Evolutionary conservation across 2,113 vertebrate species (phyloP), one percentile per base, ranked within the genome.

Genomic region (Gorsachius goisagi): DNA sequence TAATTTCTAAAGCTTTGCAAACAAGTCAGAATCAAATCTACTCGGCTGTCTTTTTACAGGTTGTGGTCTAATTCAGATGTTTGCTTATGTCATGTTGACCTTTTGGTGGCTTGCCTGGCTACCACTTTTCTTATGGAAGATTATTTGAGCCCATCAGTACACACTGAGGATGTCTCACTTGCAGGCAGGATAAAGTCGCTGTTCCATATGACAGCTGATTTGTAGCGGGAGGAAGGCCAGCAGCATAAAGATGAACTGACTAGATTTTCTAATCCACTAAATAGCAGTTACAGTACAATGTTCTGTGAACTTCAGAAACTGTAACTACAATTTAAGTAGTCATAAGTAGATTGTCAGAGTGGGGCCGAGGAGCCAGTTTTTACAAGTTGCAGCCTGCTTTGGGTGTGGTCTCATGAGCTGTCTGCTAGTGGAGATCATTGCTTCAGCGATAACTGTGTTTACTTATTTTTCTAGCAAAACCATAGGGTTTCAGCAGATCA

Each of bases 291-390:
- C 18, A 58, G n/a, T 47, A 22, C 19, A 33, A 6, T 21, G 9
- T 76, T 90, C 55, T 60, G 12, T 88, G 55, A 67, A 37, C 55
- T 93, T 91, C 5, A 82, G 60, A 45, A 85, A 32, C 21, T 63
- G 0, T 35, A 41, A 27, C 22, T 62, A 3, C 9, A 20, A 9
- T 2, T 1, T 19, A 37, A 8, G 5, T 44, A 44, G 41, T 44
- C 41, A 44, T 15, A 44, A 44, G 41, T 44, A 44, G 41, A 5
- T 66, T 90, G 44, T 53, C 71, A 11, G 30, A 66, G 13, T 15
- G 1, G 12, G 45, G 11, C 3, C 26, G 53, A 63, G 55, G 56
- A 80, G 16, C 19, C 19, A 32, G 0, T 66, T 73, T 79, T 19
- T 52, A 18, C 5, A 21, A 3, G 3, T 59, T 37, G 12, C 2